These are phyloP conservation scores for Cosmia trapezina DNA, from an alignment of 2,888 invertebrate species.

Conservation along the genomic window DNA sequence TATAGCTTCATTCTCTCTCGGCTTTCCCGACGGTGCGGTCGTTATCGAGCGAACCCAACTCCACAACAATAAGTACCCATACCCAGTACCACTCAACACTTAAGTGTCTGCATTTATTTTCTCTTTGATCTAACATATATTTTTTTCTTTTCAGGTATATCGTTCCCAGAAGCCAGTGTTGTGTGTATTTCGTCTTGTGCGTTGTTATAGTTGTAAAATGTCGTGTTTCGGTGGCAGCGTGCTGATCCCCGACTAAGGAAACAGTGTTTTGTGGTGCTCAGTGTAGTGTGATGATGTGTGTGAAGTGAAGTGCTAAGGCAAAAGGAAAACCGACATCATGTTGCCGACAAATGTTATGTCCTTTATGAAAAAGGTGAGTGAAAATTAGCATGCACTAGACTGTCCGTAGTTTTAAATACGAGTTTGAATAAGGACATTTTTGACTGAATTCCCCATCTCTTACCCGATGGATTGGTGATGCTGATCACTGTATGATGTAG, in stretches of 20 bases:
- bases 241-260: conserved; percentile 82
- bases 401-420: not conserved
- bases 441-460: not conserved
- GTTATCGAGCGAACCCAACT: conserved; percentile 66
- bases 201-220: conserved; percentile 73
- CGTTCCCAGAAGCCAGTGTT: conserved; percentile 55
- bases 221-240: conserved; percentile 83
- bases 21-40: conserved; percentile 73
- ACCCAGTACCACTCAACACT: conserved; percentile 51
- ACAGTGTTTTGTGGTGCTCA: conserved; percentile 63
- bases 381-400: conserved; percentile 8
- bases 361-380: conserved; percentile 97
- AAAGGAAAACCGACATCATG: conserved; percentile 91
- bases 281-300: conserved; percentile 77
- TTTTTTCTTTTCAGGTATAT: conserved; percentile 69
- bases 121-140: conserved; percentile 55
- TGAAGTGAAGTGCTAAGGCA: conserved; percentile 71
- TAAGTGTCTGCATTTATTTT: conserved; percentile 56
- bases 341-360: conserved; percentile 97
- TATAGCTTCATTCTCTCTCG: conserved; percentile 76
- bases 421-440: not conserved
- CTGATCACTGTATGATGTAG: conserved; percentile 11
- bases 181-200: conserved; percentile 40
- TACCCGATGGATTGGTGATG: not conserved
- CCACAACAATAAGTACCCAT: conserved; percentile 59